Base-by-base conservation (phyloP, 1,140 invertebrate genomes). In the Adoxophyes honmai region DNA sequence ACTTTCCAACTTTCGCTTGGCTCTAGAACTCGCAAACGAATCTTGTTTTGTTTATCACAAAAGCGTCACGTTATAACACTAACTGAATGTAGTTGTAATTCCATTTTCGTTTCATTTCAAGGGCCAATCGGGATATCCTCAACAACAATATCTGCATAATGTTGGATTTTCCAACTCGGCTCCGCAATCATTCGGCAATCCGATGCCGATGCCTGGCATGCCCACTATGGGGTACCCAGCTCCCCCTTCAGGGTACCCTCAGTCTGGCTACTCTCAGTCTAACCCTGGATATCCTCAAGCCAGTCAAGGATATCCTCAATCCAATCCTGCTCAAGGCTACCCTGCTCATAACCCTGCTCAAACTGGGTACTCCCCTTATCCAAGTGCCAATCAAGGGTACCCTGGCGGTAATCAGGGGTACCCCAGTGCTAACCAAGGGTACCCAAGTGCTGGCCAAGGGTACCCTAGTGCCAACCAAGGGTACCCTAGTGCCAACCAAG, bases 111-210 rank as follows among this genome's bases (percentile, higher is more conserved):
- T 87, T 88, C 73, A 59, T 86, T 81, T 88, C 66, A 89, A 90
- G 89, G 89, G 89, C 65, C 81, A 81, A 72, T 73, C 81, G 15
- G 74, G 73, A 66, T 74, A 74, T 52, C 70, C 74, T 21, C 77
- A 70, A 63, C 79, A 78, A 60, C 80, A 70, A 60, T 90, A 89
- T 60, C 70, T 88, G 54, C 87, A 89, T 73, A 90, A 89, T 85
- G 72, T 90, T 59, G 89, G 89, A 73, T 89, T 87, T 82, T 66
- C 61, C 72, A 88, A 88, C 75, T 57, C 70, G 3, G 86, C 89
- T 18, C 89, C 89, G 39, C 89, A 90, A 60, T 89, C 89, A 4
- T 89, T 90, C 48, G 88, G 88, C 16, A 89, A 88, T 70, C 86
- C 86, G 7, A 77, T 81, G 81, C 88, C 86, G 13, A 89, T 89